Evolutionary conservation across 2,888 invertebrate species (phyloP).

Genomic region (Athrips mouffetella): DNA sequence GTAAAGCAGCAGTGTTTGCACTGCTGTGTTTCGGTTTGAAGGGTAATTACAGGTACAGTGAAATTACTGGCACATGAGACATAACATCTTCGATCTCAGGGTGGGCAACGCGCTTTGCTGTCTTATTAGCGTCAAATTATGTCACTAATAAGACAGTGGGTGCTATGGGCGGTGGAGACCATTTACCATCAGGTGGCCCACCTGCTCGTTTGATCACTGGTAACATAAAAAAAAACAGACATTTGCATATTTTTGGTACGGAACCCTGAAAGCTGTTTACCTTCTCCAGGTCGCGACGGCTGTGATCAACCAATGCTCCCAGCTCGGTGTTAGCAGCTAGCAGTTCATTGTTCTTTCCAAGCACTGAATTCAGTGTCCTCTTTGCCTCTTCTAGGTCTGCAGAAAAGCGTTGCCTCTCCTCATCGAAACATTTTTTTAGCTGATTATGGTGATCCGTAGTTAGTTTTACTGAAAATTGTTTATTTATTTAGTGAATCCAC

Average conservation of each 20-base stretch:
- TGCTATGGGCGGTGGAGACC: too few relatives aligned
- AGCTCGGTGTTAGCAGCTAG: slow-evolving; percentile 26
- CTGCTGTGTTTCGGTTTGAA: too few relatives aligned
- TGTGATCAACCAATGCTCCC: slow-evolving; percentile 27
- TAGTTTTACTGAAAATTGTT: slow-evolving; percentile 34
- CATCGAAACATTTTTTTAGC: slow-evolving; percentile 29
- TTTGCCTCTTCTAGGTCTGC: slow-evolving; percentile 29
- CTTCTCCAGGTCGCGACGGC: slow-evolving; percentile 29
- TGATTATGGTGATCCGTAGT: slow-evolving; percentile 35
- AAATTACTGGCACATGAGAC: too few relatives aligned
- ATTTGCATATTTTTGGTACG: not conserved
- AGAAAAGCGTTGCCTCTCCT: slow-evolving; percentile 34
- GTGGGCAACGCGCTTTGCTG: too few relatives aligned
- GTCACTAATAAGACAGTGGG: too few relatives aligned
- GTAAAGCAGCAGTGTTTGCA: too few relatives aligned
- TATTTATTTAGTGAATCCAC: not conserved
- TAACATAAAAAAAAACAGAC: not conserved
- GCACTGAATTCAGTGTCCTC: slow-evolving; percentile 23
- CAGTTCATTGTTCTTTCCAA: slow-evolving; percentile 29
- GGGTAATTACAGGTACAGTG: too few relatives aligned
- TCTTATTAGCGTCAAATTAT: too few relatives aligned
- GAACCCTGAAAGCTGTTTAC: slow-evolving; percentile 19
- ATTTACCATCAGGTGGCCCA: too few relatives aligned
- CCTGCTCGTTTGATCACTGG: too few relatives aligned
- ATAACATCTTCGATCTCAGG: too few relatives aligned